These are phyloP conservation scores for Pandemis heparana DNA, from an alignment of 2,888 invertebrate species.

Conservation along the genomic window DNA sequence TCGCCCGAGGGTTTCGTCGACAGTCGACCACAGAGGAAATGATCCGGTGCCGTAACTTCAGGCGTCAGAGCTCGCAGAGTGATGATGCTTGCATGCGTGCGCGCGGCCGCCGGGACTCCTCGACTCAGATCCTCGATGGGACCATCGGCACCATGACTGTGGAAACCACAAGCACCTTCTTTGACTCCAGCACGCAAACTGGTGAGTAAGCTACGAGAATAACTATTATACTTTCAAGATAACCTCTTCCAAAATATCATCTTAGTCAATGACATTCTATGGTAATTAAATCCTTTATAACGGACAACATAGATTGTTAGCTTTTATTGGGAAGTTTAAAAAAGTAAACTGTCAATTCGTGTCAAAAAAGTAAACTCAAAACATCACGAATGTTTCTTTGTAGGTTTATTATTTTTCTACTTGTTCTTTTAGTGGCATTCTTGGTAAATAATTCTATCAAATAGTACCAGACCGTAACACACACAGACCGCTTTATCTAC, in stretches of 20 bases:
- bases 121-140: slow-evolving; percentile 96
- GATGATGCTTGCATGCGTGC: slow-evolving; percentile 90
- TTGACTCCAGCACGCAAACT: slow-evolving; percentile 96
- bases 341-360: background rate
- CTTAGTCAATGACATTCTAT: too few species aligned
- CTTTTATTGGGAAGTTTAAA: background rate
- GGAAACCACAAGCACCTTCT: slow-evolving; percentile 96
- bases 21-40: slow-evolving; percentile 97
- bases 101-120: slow-evolving; percentile 92
- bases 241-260: background rate
- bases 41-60: slow-evolving; percentile 95
- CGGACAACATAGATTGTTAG: background rate
- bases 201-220: slow-evolving; percentile 86
- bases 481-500: background rate
- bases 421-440: background rate
- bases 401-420: background rate
- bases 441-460: background rate
- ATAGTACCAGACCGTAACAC: background rate
- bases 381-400: background rate
- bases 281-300: background rate
- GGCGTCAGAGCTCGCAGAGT: slow-evolving; percentile 95
- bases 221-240: background rate
- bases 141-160: slow-evolving; percentile 97
- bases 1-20: slow-evolving; percentile 94
- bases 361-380: background rate